phyloP scores from a whole-genome alignment of 2,888 invertebrate species.

The Tetanocera ferruginea region DNA sequence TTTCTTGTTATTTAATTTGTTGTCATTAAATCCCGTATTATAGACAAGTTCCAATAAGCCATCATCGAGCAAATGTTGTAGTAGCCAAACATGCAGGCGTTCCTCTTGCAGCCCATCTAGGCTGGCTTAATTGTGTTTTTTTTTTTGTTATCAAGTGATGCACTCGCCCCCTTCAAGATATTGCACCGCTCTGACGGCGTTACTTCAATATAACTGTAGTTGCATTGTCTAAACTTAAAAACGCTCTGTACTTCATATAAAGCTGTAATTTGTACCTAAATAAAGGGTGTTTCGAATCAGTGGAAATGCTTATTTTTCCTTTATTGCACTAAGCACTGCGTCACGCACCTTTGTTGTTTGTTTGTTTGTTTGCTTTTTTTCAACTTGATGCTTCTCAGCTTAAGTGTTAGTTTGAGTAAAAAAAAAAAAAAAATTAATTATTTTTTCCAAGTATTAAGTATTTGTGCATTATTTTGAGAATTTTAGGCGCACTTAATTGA shows the following conservation, averaged over 20 bases:
- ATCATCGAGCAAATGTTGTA: neutral
- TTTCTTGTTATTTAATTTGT: neutral
- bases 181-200: neutral
- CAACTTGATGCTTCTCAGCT: neutral
- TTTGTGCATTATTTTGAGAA: neutral
- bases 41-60: conserved; percentile 35
- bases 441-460: no score
- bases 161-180: neutral
- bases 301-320: no score
- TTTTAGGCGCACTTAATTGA: neutral
- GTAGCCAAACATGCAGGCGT: neutral
- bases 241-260: no score
- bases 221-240: no score
- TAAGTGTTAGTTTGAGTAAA: no score
- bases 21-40: neutral
- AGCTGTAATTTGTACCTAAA: no score
- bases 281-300: no score
- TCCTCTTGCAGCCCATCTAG: neutral
- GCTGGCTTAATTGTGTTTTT: neutral
- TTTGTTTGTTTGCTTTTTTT: neutral
- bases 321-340: neutral
- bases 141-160: neutral
- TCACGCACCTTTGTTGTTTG: neutral
- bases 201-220: no score
- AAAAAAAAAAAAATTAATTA: no score